Evolutionary conservation across 2,113 vertebrate species (phyloP), one percentile per base, ranked within the genome.

Genomic region (Falcunculus frontatus): DNA sequence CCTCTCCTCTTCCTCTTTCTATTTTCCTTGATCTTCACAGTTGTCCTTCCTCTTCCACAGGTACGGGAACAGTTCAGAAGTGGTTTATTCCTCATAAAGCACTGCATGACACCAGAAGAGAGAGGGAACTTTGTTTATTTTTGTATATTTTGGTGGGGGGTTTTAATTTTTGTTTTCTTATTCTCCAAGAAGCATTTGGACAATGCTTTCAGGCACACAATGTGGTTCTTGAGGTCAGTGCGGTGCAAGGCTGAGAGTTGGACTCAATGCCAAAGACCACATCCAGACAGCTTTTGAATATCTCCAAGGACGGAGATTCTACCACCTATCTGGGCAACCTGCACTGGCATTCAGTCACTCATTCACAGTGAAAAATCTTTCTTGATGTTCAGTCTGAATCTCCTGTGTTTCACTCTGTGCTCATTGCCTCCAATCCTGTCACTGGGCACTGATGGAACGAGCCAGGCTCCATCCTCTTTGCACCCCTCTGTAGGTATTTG

Each of bases 181-280:
- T 32, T 52, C 46, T 35, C 55, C 46, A 44, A 26, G 46, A 83
- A 72, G 16, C 32, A 20, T 60, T 35, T 52, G 67, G 20, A 30
- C 0, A 2, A 42, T 60, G 32, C 3, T 35, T 62, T 62, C 46
- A 60, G 35, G 44, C 16, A 35, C 16, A n/a, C 25, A 16, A 25
- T 60, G 46, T 25, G 52, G 16, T 62, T 42, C 26, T 35, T 60
- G 46, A 70, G 26, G 46, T 35, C 20, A 42, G 8, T 19, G 37
- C 2, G 4, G 20, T 52, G 32, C 32, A 70, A 35, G 16, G 18
- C 23, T 16, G 16, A 16, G 25, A 52, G 16, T 0, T 25, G 56
- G 56, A 44, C 67, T 52, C 0, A 0, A 30, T 72, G 20, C 20
- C 4, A 2, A 72, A 23, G 27, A n/a, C 39, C 2, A 2, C 12